A percentile compares a stretch with the other conserved stretches of the same genome.
These are phyloP conservation scores for Cynopterus sphinx DNA, from an alignment of 2,797 vertebrate genomes.

Conservation along the genomic window DNA sequence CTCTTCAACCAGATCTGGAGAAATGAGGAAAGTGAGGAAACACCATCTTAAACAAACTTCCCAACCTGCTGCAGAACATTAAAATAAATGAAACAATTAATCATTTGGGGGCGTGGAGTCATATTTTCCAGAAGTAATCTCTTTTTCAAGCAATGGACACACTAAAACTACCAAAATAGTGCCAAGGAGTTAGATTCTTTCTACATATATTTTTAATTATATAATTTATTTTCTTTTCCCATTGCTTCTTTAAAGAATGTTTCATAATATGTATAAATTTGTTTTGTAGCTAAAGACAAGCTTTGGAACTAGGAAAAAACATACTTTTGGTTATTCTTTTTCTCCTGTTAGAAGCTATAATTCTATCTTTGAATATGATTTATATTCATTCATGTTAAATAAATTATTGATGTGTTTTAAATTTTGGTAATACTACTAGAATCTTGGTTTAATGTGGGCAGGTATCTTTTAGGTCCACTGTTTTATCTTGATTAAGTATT, in stretches of 20 bases:
- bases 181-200: conserved; percentile 63
- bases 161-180: conserved; percentile 46
- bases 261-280: conserved; percentile 58
- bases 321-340: neutral
- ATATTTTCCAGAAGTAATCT: conserved; percentile 70
- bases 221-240: conserved; percentile 64
- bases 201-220: conserved; percentile 66
- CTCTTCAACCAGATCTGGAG: conserved; percentile 34
- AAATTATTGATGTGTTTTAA: neutral
- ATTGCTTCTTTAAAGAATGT: conserved; percentile 50
- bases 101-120: conserved; percentile 55
- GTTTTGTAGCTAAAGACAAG: conserved; percentile 60
- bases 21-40: conserved; percentile 55
- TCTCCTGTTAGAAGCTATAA: neutral
- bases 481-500: neutral
- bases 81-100: conserved; percentile 80
- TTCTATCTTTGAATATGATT: neutral
- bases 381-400: neutral
- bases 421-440: neutral
- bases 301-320: neutral
- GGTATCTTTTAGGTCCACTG: neutral
- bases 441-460: neutral
- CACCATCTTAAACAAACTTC: conserved; percentile 39
- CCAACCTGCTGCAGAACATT: conserved; percentile 54
- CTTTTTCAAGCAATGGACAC: conserved; percentile 38